Evolutionary conservation across 2,113 vertebrate species (phyloP).

Genomic region (Tympanuchus pallidicinctus): DNA sequence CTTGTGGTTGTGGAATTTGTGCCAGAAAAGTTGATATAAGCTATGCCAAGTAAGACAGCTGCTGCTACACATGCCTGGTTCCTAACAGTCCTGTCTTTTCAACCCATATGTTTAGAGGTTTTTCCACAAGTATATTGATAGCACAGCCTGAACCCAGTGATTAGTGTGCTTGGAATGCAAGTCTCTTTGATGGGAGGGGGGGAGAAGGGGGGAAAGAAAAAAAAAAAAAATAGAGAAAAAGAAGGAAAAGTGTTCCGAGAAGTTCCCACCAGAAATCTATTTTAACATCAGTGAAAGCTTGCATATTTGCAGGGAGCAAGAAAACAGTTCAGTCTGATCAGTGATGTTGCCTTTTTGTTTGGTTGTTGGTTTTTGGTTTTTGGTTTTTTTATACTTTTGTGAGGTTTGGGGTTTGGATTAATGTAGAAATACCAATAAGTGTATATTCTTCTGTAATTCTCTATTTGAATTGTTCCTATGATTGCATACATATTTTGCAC

Average conservation of each 20-base stretch:
- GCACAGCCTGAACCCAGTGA: slow-evolving; percentile 1
- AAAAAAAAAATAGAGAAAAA: neutral
- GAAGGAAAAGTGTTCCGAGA: neutral
- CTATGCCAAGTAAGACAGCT: slow-evolving; percentile 65
- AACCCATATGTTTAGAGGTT: slow-evolving; percentile 14
- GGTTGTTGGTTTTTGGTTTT: no score
- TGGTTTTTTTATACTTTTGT: neutral
- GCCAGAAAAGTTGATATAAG: slow-evolving; percentile 59
- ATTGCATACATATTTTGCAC: neutral
- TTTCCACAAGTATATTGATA: slow-evolving; percentile 51
- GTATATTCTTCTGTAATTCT: accelerated
- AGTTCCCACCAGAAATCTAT: neutral
- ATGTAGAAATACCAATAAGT: neutral
- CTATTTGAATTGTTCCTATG: neutral
- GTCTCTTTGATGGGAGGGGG: neutral
- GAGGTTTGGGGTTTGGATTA: neutral
- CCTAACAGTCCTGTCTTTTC: slow-evolving; percentile 40
- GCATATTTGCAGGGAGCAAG: neutral
- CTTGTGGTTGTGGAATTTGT: slow-evolving; percentile 35
- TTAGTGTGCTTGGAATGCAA: slow-evolving; percentile 16
- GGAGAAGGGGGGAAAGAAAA: no score
- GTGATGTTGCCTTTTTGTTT: neutral
- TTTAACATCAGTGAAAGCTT: neutral
- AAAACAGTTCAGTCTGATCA: neutral
- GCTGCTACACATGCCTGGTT: slow-evolving; percentile 52